Evolutionary conservation across 37 sponge, comb jelly and placozoan species (phyloP), one percentile per base, ranked within the genome.

Genomic region (Halichondria panicea): DNA sequence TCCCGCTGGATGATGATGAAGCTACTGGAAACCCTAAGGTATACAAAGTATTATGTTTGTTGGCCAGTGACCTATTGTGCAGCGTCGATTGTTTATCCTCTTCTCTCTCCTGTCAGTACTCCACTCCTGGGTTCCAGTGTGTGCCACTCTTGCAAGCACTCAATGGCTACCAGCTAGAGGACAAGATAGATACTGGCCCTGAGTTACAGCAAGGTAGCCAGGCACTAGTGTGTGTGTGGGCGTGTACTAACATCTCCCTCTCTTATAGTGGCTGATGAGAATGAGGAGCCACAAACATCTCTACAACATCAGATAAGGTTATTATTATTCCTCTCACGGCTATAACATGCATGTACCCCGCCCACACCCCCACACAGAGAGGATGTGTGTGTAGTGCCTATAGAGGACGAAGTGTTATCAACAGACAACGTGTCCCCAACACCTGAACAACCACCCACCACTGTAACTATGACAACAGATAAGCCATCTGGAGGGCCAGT

Each of bases 121-220:
- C 63, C 25, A 67, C 63, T 0, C 78, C 73, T 27, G 78, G 77
- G 8, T 77, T 64, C 46, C 40, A 64, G 44, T 18, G 33, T 37
- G 54, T 85, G 21, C 71, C 84, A 12, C 52, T 84, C 5, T 63
- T 82, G 0, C 74, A 82, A 59, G 83, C 84, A n/a, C 71, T 84
- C 33, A 76, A 84, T 69, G 84, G 84, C n/a, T 82, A 82, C 57
- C 55, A 65, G 25, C 43, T 82, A n/a, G 75, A 82, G 45, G 22
- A 37, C 39, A 34, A 25, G 25, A 66, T 66, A 11, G 66, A 48
- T 38, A 59, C 63, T 28, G 63, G 63, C 31, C 63, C 63, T 33
- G 34, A 28, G 24, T 4, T 21, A 18, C 34, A 3, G 71, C 19
- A 4, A 46, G 24, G 42, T n/a, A n/a, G n/a, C n/a, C n/a, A n/a